Percentiles rank a stretch among this genome's conserved stretches.
phyloP scores from a whole-genome alignment of 2,888 invertebrate genomes.

The Aricia artaxerxes region DNA sequence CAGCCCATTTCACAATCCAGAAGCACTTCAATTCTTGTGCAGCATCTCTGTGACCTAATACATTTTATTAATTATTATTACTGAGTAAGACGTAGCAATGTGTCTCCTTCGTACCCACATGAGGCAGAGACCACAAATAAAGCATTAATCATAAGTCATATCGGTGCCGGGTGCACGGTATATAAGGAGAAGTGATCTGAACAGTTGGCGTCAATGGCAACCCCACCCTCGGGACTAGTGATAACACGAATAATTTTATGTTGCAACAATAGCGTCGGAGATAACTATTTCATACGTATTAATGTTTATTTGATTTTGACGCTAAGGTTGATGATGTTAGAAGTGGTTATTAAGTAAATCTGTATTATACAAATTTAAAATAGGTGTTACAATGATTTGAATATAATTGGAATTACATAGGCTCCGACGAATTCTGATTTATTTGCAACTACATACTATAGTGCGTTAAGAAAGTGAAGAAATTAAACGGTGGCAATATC shows the following conservation, averaged over 20 bases:
- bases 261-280: slow-evolving; percentile 61
- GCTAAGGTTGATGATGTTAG: slow-evolving; percentile 32
- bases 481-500: no score
- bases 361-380: no score
- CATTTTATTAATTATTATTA: no score
- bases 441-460: no score
- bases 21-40: no score
- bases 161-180: slow-evolving; percentile 49
- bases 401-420: no score
- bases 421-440: no score
- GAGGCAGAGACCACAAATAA: slow-evolving; percentile 41
- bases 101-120: not conserved
- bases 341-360: not conserved
- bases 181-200: slow-evolving; percentile 57
- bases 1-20: no score
- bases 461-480: no score
- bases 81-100: not conserved
- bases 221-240: slow-evolving; percentile 73
- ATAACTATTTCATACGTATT: slow-evolving; percentile 37
- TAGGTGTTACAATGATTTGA: no score
- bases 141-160: slow-evolving; percentile 50
- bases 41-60: no score
- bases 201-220: slow-evolving; percentile 77
- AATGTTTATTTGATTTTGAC: slow-evolving; percentile 16
- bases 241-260: slow-evolving; percentile 73